Conservation (phyloP, 2,888 invertebrate species). For the Aphrophora alni region DNA sequence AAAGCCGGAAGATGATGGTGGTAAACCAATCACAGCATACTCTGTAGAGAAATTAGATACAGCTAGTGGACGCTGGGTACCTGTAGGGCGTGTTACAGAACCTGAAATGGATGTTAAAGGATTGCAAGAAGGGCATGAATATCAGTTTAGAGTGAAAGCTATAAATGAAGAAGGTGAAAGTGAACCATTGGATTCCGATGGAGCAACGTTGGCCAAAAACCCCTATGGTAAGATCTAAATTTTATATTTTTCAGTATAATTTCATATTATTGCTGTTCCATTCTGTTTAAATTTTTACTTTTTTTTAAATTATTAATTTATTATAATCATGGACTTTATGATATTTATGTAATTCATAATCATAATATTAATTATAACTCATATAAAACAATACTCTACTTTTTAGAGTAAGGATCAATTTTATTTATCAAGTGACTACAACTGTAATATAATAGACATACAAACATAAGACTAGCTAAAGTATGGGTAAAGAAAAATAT, state of each 20-base stretch:
- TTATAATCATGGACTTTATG: no score
- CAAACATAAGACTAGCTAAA: no score
- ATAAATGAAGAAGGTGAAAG: constrained; percentile 95
- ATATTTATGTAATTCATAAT: no score
- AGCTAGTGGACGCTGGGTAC: constrained; percentile 91
- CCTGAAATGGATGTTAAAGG: constrained; percentile 89
- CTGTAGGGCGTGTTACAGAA: constrained; percentile 86
- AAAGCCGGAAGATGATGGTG: constrained; percentile 94
- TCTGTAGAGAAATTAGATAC: constrained; percentile 94
- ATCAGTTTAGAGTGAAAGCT: constrained; percentile 92
- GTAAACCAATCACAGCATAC: constrained; percentile 91
- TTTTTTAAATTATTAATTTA: no score
- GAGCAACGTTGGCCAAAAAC: constrained; percentile 91
- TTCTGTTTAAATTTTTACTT: neutral
- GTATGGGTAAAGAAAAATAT: no score
- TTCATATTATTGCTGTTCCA: neutral
- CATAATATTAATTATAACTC: no score
- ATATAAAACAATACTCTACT: no score
- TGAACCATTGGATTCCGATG: constrained; percentile 92
- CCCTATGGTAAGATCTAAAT: constrained; percentile 75
- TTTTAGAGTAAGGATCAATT: no score
- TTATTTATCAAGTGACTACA: no score
- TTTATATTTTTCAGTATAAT: neutral
- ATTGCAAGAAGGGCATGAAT: constrained; percentile 89
- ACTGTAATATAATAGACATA: no score